Base-by-base conservation (phyloP, 2,888 invertebrate species). In the Rhingia rostrata region DNA sequence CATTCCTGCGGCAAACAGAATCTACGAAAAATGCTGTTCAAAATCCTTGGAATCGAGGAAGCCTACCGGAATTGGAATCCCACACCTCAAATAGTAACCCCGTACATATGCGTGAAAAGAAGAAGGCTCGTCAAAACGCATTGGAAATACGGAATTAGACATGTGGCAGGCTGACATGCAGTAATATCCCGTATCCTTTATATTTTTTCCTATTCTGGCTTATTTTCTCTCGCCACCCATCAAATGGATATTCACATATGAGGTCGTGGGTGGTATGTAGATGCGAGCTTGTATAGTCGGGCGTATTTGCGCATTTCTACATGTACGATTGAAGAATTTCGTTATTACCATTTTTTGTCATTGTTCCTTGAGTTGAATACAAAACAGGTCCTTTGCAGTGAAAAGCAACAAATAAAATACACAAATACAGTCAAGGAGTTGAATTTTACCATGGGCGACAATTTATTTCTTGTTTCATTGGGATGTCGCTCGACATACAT, bases 261-360 rank as follows among this genome's bases (percentile, higher is more conserved):
- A 7, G 41, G 3, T 41, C 4, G 5, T 32, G 51, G 49, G 49
- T 49, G 30, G 51, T 32, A 41, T n/a, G 32, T 32, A 58, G 35
- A 30, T 47, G 1, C 22, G 22, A 22, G 22, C 22, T 41, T 9
- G n/a, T 33, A 43, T 53, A 53, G 14, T 56, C 6, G 75, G 41
- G 61, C 45, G 9, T 75, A 43, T 69, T 56, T 70, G 51, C 70
- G 70, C 78, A 78, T 78, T 78, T 64, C 56, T 78, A 78, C 69
- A 70, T 78, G 78, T 78, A 49, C 78, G 78, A 81, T 85, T 85
- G 75, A 85, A 77, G 85, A 85, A 85, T 85, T 80, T 69, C 81
- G 72, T 85, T 85, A 81, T 85, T 85, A 77, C 81, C 81, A 85
- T 85, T 85, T 85, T 85, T 85, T 81, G 81, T 85, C 81, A 85